These are phyloP conservation scores for Hymenopus coronatus DNA, from an alignment of 2,888 invertebrate genomes.

Conservation along the genomic window DNA sequence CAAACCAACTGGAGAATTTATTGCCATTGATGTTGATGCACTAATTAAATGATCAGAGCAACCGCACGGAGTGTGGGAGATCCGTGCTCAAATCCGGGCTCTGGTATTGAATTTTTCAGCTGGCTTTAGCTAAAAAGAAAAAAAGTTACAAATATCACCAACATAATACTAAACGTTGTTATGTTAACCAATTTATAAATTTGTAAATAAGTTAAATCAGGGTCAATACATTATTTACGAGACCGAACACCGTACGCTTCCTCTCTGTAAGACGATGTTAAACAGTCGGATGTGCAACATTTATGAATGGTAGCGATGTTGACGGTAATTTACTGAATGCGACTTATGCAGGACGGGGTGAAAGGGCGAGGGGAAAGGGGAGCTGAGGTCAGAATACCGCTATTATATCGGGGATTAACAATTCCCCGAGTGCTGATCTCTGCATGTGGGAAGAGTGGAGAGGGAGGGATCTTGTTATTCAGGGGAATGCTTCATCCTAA, in stretches of 20 bases:
- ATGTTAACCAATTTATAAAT: no score
- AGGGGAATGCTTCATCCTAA: conserved; percentile 2
- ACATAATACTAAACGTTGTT: no score
- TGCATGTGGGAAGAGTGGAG: not conserved
- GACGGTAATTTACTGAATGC: not conserved
- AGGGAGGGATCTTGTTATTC: not conserved
- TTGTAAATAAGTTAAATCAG: not conserved
- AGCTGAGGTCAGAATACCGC: not conserved
- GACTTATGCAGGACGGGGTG: not conserved
- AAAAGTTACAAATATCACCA: no score
- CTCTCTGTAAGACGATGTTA: not conserved
- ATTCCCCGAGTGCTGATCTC: not conserved
- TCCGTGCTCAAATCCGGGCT: no score
- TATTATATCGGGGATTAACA: not conserved
- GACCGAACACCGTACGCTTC: not conserved
- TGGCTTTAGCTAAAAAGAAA: no score
- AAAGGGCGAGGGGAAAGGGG: not conserved
- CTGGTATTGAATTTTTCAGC: no score
- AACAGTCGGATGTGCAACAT: not conserved
- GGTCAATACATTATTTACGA: not conserved
- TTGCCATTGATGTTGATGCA: no score
- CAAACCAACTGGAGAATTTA: no score
- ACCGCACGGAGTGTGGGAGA: no score
- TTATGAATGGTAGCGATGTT: not conserved
- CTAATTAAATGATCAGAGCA: no score